Evolutionary conservation across 2,888 invertebrate species (phyloP).

Genomic region (Acleris literana): DNA sequence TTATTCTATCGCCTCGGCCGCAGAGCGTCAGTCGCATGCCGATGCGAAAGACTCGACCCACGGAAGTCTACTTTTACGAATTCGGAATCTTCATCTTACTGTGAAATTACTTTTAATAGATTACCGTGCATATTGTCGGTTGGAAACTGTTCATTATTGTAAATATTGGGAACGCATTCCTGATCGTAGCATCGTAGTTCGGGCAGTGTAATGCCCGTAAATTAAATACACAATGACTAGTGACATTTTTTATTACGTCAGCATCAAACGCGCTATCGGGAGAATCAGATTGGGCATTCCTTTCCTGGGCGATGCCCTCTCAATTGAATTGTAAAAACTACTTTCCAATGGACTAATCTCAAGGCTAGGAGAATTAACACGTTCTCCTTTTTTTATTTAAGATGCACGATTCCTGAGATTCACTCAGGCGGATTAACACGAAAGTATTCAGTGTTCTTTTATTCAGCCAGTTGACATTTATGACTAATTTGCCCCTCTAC

Average conservation of each 20-base stretch:
- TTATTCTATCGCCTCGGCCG: too few species aligned
- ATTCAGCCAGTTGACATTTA: slow-evolving; percentile 25
- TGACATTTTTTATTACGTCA: slow-evolving; percentile 53
- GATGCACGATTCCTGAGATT: slow-evolving; percentile 22
- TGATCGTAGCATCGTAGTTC: slow-evolving; percentile 40
- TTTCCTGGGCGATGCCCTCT: slow-evolving; percentile 50
- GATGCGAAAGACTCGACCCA: too few species aligned
- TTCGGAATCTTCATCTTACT: slow-evolving; percentile 26
- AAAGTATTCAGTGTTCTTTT: slow-evolving; percentile 16
- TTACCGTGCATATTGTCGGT: slow-evolving; percentile 27
- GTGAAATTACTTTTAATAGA: slow-evolving; percentile 33
- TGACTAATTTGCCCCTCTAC: neutral
- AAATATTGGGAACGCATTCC: slow-evolving; percentile 56
- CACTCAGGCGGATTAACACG: slow-evolving; percentile 33
- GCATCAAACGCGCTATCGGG: slow-evolving; percentile 34
- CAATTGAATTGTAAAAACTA: slow-evolving; percentile 37
- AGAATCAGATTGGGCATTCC: slow-evolving; percentile 48
- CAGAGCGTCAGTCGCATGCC: too few species aligned
- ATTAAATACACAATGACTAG: slow-evolving; percentile 64
- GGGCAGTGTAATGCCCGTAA: slow-evolving; percentile 50
- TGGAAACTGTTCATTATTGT: slow-evolving; percentile 46
- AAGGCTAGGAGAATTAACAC: slow-evolving; percentile 26
- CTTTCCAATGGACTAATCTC: slow-evolving; percentile 34
- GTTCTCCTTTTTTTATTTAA: slow-evolving; percentile 20
- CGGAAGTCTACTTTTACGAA: neutral